Percentiles rank a stretch among this genome's conserved stretches.
Evolutionary conservation across 1,140 invertebrate genomes (phyloP).

Genomic region (Penaeus japonicus): DNA sequence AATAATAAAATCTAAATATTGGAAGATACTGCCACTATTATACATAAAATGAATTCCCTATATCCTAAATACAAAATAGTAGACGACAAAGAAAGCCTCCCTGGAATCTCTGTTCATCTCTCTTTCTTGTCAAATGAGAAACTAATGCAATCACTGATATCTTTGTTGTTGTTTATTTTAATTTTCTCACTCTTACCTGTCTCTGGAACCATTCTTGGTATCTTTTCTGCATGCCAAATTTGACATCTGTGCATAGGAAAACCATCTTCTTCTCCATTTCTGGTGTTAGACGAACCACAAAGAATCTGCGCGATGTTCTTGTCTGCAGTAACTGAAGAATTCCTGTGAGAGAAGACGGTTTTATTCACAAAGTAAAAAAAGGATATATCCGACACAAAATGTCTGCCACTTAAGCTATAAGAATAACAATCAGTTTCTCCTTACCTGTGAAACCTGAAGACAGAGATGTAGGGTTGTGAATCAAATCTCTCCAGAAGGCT

Average conservation of each 20-base stretch:
- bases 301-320: conserved; percentile 88
- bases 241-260: conserved; percentile 90
- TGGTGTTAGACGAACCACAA: conserved; percentile 90
- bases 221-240: conserved; percentile 96
- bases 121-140: background rate
- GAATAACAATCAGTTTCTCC: background rate
- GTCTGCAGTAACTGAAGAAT: conserved; percentile 87
- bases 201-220: conserved; percentile 99
- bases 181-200: conserved; percentile 66
- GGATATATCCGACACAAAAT: background rate
- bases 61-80: too few relatives aligned
- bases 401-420: conserved; percentile 22
- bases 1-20: too few relatives aligned
- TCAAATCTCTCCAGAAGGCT: conserved; percentile 89
- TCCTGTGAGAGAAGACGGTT: conserved; percentile 63
- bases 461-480: conserved; percentile 84
- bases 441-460: conserved; percentile 84
- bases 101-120: too few relatives aligned
- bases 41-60: too few relatives aligned
- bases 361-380: conserved; percentile 19
- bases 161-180: background rate
- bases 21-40: too few relatives aligned
- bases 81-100: too few relatives aligned
- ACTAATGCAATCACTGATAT: too few relatives aligned
- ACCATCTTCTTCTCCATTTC: conserved; percentile 97